phyloP scores from a whole-genome alignment of 2,113 vertebrate genomes.

The Casuarius casuarius region DNA sequence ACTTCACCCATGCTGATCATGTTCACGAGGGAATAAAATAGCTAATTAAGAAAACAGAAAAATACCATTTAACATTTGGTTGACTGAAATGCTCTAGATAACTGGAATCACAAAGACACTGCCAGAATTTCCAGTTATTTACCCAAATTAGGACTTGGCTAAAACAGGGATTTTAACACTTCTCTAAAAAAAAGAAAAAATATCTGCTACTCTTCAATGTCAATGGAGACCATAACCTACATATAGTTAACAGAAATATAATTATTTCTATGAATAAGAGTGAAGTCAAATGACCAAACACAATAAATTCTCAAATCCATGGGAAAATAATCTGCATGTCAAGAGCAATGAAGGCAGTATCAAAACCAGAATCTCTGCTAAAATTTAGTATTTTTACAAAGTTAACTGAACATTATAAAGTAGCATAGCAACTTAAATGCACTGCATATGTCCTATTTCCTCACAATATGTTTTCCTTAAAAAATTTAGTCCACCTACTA shows the following conservation, averaged over 20 bases:
- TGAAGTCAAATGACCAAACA: not conserved
- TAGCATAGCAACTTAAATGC: not conserved
- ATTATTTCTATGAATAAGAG: not conserved
- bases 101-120: not conserved
- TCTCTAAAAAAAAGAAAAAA: not conserved
- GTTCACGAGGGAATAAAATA: not conserved
- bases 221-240: not conserved
- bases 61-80: accelerated
- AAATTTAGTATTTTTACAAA: not conserved
- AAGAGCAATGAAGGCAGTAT: not conserved
- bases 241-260: not conserved
- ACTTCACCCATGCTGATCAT: not conserved
- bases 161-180: not conserved
- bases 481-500: conserved; percentile 76
- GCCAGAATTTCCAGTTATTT: not conserved
- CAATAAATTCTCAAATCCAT: not conserved
- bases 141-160: not conserved
- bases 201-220: not conserved
- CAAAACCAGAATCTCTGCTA: not conserved
- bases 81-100: not conserved
- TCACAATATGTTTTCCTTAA: not conserved
- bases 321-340: not conserved
- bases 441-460: not conserved
- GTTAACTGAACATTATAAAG: not conserved
- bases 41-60: not conserved